These are phyloP conservation scores for Grammomys surdaster DNA, from an alignment of 2,113 vertebrate genomes.

Conservation along the genomic window DNA sequence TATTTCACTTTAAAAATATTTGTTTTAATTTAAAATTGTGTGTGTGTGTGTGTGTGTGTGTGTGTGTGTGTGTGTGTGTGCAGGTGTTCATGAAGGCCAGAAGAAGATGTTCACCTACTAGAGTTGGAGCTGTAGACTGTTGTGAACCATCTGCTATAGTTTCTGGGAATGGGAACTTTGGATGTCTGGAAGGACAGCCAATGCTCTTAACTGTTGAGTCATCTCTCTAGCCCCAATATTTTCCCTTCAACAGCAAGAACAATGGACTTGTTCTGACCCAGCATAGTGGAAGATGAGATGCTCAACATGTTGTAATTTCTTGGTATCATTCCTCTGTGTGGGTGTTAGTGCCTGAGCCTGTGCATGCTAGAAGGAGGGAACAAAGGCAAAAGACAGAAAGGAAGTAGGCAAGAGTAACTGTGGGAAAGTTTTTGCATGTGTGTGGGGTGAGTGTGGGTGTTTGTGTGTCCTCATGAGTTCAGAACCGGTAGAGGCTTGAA, in stretches of 20 bases:
- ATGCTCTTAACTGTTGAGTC: not conserved
- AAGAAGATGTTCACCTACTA: not conserved
- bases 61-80: not conserved
- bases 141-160: not conserved
- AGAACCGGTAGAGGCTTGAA: not conserved
- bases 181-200: not conserved
- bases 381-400: not conserved
- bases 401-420: not conserved
- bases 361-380: fast-evolving
- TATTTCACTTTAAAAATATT: not conserved
- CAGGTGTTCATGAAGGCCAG: not conserved
- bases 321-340: not conserved
- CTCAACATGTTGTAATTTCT: not conserved
- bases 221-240: not conserved
- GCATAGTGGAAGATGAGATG: not conserved
- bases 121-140: not conserved
- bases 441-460: not conserved
- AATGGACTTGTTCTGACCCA: slow-evolving; percentile 13
- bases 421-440: not conserved
- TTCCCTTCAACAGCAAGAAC: not conserved
- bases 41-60: not conserved
- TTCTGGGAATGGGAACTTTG: not conserved
- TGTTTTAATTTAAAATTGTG: not conserved
- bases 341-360: not conserved
- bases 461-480: not conserved